Evolutionary conservation across 2,888 invertebrate species (phyloP), one percentile per base, ranked within the genome.

Genomic region (Plemyria rubiginata): DNA sequence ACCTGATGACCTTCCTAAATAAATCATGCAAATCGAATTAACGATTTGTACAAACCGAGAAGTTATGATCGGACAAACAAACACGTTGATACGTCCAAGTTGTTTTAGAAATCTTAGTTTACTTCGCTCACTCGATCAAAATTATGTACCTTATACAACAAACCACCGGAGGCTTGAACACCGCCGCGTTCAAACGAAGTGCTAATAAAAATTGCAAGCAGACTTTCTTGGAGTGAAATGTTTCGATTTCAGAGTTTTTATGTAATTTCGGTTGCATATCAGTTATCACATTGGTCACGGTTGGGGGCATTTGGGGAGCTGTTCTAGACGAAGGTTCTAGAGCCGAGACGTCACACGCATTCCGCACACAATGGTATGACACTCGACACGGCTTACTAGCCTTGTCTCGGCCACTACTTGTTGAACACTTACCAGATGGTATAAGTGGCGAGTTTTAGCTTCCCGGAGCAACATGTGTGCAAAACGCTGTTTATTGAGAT

Each of bases 331-430:
- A n/a, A n/a, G n/a, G n/a, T n/a, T n/a, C n/a, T n/a, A 40, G 11
- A 4, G 16, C 38, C 22, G 16, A 22, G n/a, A 53, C 13, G 15
- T 29, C 11, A 43, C 13, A 28, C 41, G 59, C 55, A 51, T 56
- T 52, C 55, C 45, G 43, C 22, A 51, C 54, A 54, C 66, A 29
- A 7, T 32, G 32, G 13, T 7, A 28, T 38, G 16, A 22, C 61
- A 62, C 60, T 50, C 74, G 72, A 73, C 61, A 4, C 54, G 60
- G 50, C 46, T 52, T 51, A 54, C 55, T 54, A 36, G 54, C 58
- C 51, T 58, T 50, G 45, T n/a, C 49, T 57, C 15, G 12, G 15
- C 43, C 15, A 48, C 13, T 16, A 46, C 55, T 55, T 57, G 49
- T 28, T 57, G 36, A 57, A 36, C 51, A 29, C 41, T 16, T 28